Evolutionary conservation across 2,888 invertebrate genomes (phyloP), one percentile per base, ranked within the genome.

Genomic region (Lydus trimaculatus): DNA sequence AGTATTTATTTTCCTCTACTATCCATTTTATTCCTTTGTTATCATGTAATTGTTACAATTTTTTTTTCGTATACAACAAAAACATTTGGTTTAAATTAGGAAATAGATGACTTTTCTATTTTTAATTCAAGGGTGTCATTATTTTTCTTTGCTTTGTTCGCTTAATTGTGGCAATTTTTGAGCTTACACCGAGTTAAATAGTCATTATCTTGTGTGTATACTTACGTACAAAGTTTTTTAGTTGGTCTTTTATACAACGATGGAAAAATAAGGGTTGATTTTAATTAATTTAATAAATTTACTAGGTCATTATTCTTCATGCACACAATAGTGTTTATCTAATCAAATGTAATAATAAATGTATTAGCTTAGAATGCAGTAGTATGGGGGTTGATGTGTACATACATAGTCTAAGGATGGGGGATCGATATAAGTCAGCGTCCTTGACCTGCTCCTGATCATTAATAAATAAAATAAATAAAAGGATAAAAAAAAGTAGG

Each of bases 401-500:
- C 15, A 15, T 39, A 23, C 15, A 15, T 36, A 36, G 36, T 36
- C 15, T 36, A 15, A 36, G 36, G 5, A 9, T 52, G 28, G 52
- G n/a, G 11, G 31, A 31, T 63, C 36, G 31, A 60, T 60, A 60
- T 13, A 25, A 60, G 60, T 20, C n/a, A 31, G 60, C 60, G 60
- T 20, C 60, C 60, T 60, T 60, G 60, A n/a, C 60, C 60, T 33
- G 31, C 3, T 20, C 48, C 11, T 48, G 6, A 48, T 48, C 11
- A 20, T 48, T 48, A 20, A 20, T 48, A 48, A 43, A 43, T 43
- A n/a, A n/a, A 17, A 17, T n/a, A 43, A 6, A 43, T 43, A 43
- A 17, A 43, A 43, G 17, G 17, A 17, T n/a, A 43, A 43, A 17
- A 43, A 33, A 33, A 6, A 33, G 7, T 33, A 28, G 2, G n/a